Evolutionary conservation across 53 echinoderm and acorn worm genomes (phyloP).

Genomic region (Mesocentrotus franciscanus): DNA sequence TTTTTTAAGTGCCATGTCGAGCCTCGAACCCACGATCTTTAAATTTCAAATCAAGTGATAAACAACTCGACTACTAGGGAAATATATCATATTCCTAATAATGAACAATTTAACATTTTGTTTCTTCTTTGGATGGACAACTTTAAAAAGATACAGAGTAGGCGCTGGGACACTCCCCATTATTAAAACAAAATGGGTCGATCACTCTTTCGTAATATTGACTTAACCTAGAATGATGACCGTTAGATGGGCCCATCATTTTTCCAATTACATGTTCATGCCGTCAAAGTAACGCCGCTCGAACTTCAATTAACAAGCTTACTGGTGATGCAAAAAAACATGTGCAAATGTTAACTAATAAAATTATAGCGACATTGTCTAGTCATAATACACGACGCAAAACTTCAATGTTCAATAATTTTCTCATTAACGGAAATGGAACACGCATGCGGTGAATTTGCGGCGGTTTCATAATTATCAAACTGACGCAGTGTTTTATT

Average conservation of each 20-base stretch:
- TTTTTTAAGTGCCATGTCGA: too few relatives aligned
- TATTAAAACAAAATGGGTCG: not conserved
- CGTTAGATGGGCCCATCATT: not conserved
- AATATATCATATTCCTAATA: too few relatives aligned
- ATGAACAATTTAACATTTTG: too few relatives aligned
- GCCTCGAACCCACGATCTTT: too few relatives aligned
- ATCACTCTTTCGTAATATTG: not conserved
- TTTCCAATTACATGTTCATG: not conserved
- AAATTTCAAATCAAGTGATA: too few relatives aligned
- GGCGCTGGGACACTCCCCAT: too few relatives aligned
- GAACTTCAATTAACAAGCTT: not conserved
- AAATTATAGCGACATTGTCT: not conserved
- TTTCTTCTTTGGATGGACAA: too few relatives aligned
- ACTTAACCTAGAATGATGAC: not conserved
- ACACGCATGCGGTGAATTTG: not conserved
- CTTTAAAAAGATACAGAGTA: too few relatives aligned
- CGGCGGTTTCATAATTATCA: not conserved
- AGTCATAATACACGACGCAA: not conserved
- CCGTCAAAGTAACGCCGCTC: not conserved
- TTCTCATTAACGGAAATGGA: not conserved
- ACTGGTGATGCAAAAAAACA: not conserved
- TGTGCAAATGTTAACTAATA: not conserved
- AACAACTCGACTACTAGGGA: too few relatives aligned
- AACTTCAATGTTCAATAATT: not conserved
- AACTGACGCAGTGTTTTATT: too few relatives aligned